Evolutionary conservation across 2,888 invertebrate species (phyloP).

Genomic region (Hemicrepidius hirtus): DNA sequence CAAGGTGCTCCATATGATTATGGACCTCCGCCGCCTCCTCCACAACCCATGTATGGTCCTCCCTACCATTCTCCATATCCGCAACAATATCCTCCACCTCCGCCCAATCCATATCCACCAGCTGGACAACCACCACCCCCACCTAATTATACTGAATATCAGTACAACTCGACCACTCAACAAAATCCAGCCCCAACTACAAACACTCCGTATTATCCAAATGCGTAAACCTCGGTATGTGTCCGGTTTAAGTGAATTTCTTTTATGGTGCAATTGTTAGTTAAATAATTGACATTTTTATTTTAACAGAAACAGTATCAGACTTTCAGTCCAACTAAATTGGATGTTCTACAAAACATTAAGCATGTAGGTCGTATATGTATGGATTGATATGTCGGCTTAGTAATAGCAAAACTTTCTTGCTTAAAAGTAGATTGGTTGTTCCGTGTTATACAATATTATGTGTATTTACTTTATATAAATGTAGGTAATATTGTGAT

Average conservation of each 20-base stretch:
- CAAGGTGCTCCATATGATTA: constrained; percentile 64
- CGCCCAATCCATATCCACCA: constrained; percentile 55
- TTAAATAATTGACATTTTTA: not conserved
- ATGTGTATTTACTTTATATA: constrained; percentile 39
- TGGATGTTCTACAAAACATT: constrained; percentile 4
- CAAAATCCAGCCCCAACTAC: constrained; percentile 28
- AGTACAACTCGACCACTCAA: constrained; percentile 57
- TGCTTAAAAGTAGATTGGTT: constrained; percentile 38
- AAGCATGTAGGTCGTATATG: constrained; percentile 16
- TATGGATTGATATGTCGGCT: constrained; percentile 14
- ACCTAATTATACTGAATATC: constrained; percentile 64
- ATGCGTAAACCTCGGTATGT: constrained; percentile 36
- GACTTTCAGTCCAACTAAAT: not conserved
- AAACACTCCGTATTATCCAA: constrained; percentile 45
- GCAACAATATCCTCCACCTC: constrained; percentile 65
- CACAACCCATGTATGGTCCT: constrained; percentile 61
- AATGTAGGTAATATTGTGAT: constrained; percentile 43
- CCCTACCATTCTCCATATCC: constrained; percentile 57
- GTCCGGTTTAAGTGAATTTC: constrained; percentile 17
- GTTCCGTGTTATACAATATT: constrained; percentile 42
- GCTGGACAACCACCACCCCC: constrained; percentile 49
- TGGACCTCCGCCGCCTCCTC: constrained; percentile 62
- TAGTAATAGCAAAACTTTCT: constrained; percentile 26
- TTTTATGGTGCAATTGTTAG: constrained; percentile 24
- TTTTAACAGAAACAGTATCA: constrained; percentile 5